Evolutionary conservation across 2,888 invertebrate genomes (phyloP).

Genomic region (Diloba caeruleocephala): DNA sequence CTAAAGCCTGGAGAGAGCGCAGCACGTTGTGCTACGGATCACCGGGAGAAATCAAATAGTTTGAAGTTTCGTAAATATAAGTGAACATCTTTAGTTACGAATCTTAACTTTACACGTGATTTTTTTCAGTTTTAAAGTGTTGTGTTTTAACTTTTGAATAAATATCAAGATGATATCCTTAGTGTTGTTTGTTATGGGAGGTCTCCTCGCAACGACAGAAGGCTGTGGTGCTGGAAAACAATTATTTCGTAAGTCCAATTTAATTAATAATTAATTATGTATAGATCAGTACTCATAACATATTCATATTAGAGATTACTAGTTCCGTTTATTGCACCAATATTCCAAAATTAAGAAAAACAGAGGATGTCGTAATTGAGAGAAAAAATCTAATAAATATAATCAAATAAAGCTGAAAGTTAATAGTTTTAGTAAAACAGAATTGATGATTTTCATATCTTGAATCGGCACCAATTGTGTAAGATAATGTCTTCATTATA

Average conservation of each 20-base stretch:
- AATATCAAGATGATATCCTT: slow-evolving; percentile 81
- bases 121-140: slow-evolving; percentile 82
- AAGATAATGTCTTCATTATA: slow-evolving; percentile 21
- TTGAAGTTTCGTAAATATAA: slow-evolving; percentile 88
- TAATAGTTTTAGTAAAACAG: slow-evolving; percentile 5
- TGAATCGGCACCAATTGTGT: slow-evolving; percentile 12
- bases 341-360: slow-evolving; percentile 1
- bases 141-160: slow-evolving; percentile 76
- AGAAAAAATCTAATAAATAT: slow-evolving; percentile 7
- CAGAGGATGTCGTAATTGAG: neutral
- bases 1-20: slow-evolving; percentile 85
- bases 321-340: no score
- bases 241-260: slow-evolving; percentile 80
- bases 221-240: slow-evolving; percentile 84
- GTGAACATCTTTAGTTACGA: slow-evolving; percentile 86
- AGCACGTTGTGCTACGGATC: slow-evolving; percentile 87
- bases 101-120: slow-evolving; percentile 81
- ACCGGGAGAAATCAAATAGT: slow-evolving; percentile 74
- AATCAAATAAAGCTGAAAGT: no score
- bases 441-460: slow-evolving; percentile 10
- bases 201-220: slow-evolving; percentile 80
- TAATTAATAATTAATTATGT: slow-evolving; percentile 7
- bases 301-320: no score
- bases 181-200: slow-evolving; percentile 88
- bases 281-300: no score